Conservation (phyloP, 2,888 invertebrate species). For the Rhaphigaster nebulosa region DNA sequence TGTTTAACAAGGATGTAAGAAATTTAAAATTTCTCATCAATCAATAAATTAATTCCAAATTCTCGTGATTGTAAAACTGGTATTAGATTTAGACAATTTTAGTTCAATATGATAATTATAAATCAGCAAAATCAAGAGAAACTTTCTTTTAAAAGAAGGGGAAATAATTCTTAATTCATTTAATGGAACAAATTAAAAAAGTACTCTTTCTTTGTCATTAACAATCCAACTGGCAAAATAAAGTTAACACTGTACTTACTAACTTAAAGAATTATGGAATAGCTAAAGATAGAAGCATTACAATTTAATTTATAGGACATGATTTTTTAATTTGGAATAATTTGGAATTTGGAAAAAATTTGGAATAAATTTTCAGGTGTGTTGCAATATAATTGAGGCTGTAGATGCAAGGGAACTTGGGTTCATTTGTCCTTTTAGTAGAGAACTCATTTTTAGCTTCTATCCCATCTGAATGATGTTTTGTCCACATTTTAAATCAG, state of each 20-base stretch:
- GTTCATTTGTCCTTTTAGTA: too few species aligned
- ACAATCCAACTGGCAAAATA: background rate
- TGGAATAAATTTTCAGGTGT: too few species aligned
- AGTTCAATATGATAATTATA: background rate
- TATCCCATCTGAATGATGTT: too few species aligned
- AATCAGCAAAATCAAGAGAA: conserved; percentile 10
- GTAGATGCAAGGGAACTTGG: too few species aligned
- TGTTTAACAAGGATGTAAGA: too few species aligned
- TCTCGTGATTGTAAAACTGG: background rate
- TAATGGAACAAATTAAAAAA: background rate
- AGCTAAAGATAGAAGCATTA: background rate
- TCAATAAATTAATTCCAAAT: background rate
- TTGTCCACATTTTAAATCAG: too few species aligned
- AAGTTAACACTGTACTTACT: background rate
- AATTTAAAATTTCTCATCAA: background rate
- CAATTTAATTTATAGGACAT: background rate
- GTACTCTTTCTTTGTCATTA: background rate
- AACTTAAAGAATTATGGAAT: background rate
- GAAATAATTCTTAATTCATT: background rate
- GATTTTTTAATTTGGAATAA: too few species aligned
- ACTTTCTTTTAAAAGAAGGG: background rate
- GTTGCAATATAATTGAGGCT: too few species aligned
- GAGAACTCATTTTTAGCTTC: too few species aligned
- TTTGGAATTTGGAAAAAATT: too few species aligned
- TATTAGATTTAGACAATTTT: background rate